phyloP scores from a whole-genome alignment of 2,113 vertebrate species.

The Pogonocichla stellata region DNA sequence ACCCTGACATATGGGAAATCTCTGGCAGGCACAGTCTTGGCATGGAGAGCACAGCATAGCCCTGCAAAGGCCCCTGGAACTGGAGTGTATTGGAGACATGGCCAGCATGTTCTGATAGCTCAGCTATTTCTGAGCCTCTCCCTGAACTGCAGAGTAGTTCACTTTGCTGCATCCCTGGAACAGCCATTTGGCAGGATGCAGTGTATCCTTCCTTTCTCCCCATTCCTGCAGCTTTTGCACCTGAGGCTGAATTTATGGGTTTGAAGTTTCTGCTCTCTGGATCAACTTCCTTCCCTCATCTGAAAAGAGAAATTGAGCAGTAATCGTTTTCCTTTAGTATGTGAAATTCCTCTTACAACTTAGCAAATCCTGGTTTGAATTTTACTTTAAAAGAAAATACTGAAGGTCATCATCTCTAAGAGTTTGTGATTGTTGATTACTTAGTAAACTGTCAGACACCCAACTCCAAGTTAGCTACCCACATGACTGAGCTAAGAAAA shows the following conservation, averaged over 20 bases:
- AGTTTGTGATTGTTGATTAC: neutral
- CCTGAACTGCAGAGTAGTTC: neutral
- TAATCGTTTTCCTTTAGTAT: neutral
- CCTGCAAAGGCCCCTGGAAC: neutral
- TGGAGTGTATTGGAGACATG: neutral
- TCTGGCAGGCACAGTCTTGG: slow-evolving; percentile 22
- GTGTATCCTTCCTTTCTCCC: neutral
- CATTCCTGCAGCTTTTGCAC: neutral
- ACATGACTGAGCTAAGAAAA: neutral
- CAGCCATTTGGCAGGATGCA: neutral
- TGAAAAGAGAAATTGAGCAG: neutral
- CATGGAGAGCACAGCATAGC: neutral
- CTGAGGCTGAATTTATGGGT: neutral
- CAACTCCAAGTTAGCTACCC: neutral
- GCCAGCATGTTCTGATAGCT: neutral
- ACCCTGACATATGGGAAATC: neutral
- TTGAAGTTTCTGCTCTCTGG: neutral
- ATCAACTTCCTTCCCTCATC: neutral
- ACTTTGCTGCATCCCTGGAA: neutral
- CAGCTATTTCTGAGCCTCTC: neutral
- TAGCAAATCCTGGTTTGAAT: neutral
- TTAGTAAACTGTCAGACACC: neutral
- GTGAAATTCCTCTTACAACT: neutral
- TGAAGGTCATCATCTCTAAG: neutral
- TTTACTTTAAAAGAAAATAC: neutral